phyloP scores from a whole-genome alignment of 2,888 invertebrate species.

The Himalopsyche japonica region DNA sequence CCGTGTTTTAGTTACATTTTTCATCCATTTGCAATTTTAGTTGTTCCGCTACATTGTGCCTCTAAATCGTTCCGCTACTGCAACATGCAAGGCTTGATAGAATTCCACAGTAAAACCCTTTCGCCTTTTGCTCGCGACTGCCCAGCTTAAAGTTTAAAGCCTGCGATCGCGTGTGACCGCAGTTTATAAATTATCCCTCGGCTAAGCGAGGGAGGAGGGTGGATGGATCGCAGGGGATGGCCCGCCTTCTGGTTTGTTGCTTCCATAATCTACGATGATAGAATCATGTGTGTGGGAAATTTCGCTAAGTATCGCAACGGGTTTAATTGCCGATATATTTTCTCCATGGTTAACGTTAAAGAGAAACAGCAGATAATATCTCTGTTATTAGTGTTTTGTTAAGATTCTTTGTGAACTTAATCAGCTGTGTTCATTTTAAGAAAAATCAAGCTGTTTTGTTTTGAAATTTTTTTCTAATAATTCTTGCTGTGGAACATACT shows the following conservation, averaged over 20 bases:
- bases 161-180: constrained; percentile 11
- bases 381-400: no score
- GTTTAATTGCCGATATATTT: no score
- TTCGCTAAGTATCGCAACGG: not conserved
- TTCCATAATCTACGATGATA: not conserved
- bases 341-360: no score
- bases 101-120: constrained; percentile 1
- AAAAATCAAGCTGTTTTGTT: no score
- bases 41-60: no score
- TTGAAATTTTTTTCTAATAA: no score
- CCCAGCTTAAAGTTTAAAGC: constrained; percentile 24
- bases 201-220: not conserved
- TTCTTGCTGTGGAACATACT: no score
- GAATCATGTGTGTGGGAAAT: not conserved
- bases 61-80: not conserved
- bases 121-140: not conserved
- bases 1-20: no score
- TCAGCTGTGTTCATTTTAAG: no score
- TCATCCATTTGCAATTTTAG: no score
- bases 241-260: not conserved
- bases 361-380: no score
- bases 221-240: not conserved
- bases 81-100: not conserved
- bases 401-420: no score
- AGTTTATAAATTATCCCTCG: constrained; percentile 6